phyloP scores from a whole-genome alignment of 2,113 vertebrate genomes.

The Candoia aspera region DNA sequence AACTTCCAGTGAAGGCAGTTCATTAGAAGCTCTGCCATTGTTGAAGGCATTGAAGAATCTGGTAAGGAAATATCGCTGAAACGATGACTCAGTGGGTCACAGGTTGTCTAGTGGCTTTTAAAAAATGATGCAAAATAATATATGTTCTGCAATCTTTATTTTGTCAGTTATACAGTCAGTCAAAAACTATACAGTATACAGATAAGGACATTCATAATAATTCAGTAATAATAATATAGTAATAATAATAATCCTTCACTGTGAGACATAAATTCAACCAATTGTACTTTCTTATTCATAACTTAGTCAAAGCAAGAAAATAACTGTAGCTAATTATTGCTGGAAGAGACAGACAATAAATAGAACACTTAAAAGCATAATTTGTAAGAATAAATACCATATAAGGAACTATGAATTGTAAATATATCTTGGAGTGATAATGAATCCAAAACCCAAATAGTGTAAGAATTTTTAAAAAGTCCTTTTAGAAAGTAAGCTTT shows the following conservation, averaged over 20 bases:
- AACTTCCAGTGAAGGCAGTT: no score
- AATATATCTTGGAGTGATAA: not conserved
- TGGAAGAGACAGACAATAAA: slow-evolving; percentile 31
- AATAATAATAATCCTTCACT: not conserved
- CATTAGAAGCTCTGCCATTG: no score
- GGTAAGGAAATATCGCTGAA: no score
- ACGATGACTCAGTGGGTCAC: no score
- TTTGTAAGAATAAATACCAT: slow-evolving; percentile 18
- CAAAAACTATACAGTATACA: slow-evolving; percentile 26
- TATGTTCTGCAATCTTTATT: not conserved
- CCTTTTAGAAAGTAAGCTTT: slow-evolving; percentile 12
- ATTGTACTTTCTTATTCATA: slow-evolving; percentile 29
- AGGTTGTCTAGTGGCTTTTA: no score
- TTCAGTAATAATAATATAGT: not conserved
- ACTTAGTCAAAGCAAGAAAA: not conserved
- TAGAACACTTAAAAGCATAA: not conserved
- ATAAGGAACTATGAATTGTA: slow-evolving; percentile 11
- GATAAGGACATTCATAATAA: slow-evolving; percentile 11
- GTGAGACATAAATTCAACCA: not conserved
- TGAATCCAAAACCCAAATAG: slow-evolving; percentile 7
- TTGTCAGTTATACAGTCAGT: not conserved
- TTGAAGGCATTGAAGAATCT: no score
- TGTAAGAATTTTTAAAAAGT: slow-evolving; percentile 8
- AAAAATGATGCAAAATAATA: slow-evolving; percentile 1
- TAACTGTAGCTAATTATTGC: slow-evolving; percentile 26